Conservation (phyloP, 2,113 vertebrate genomes). For the Danionella cerebrum region DNA sequence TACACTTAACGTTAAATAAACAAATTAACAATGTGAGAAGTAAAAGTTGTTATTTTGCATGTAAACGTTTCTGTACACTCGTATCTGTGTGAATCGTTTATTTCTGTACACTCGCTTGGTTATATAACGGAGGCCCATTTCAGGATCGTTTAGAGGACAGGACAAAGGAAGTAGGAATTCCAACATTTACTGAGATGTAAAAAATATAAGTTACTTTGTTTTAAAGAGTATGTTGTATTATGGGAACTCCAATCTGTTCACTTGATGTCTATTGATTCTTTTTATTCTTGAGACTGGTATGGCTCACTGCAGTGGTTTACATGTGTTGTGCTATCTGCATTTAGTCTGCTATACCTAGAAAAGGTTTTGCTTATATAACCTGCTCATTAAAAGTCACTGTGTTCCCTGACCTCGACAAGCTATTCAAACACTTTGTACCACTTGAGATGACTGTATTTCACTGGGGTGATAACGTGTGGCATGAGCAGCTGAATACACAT, state of each 20-base stretch:
- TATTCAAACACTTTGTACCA: background rate
- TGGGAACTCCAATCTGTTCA: background rate
- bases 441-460: background rate
- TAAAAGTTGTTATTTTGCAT: too few species aligned
- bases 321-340: background rate
- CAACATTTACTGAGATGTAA: too few species aligned
- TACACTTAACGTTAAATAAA: too few species aligned
- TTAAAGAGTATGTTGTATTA: too few species aligned
- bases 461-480: background rate
- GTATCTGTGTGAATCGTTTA: background rate
- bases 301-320: background rate
- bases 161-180: background rate
- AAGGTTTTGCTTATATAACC: background rate
- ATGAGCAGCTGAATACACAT: too few species aligned
- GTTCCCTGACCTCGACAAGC: background rate
- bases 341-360: background rate
- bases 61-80: background rate
- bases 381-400: background rate
- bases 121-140: slow-evolving; percentile 7
- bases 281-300: background rate
- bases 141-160: background rate
- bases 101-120: background rate
- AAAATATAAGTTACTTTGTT: too few species aligned
- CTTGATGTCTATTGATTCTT: background rate
- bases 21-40: too few species aligned